A percentile compares a stretch with the other conserved stretches of the same genome.
These are phyloP conservation scores for Arctocebus calabarensis DNA, from an alignment of 2,797 vertebrate species.

Conservation along the genomic window DNA sequence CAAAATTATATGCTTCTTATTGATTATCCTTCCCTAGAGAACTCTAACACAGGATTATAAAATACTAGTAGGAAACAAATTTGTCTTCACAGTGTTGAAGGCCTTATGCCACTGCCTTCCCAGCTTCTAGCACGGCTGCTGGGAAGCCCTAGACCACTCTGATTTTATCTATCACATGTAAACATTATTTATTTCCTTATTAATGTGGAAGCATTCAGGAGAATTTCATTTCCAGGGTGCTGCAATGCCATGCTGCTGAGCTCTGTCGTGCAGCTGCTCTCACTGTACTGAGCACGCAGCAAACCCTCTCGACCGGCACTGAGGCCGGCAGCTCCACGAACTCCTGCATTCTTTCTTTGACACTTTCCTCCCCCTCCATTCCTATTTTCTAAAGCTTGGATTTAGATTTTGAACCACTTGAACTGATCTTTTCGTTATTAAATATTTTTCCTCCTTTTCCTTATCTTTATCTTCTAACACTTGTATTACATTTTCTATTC, in stretches of 20 bases:
- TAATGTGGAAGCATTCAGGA: not conserved
- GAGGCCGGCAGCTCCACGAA: not conserved
- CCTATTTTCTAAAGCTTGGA: conserved; percentile 20
- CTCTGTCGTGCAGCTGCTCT: not conserved
- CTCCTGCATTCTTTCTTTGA: not conserved
- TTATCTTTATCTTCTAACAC: not conserved
- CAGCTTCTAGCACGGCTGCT: not conserved
- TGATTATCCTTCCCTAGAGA: not conserved
- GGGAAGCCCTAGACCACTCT: not conserved
- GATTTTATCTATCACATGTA: not conserved
- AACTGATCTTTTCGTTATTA: not conserved
- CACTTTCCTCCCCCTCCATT: not conserved
- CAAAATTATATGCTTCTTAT: not conserved
- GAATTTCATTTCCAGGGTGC: not conserved
- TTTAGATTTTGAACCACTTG: conserved; percentile 29
- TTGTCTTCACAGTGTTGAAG: not conserved
- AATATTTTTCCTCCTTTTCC: not conserved
- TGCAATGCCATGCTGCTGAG: not conserved
- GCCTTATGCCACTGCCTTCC: not conserved
- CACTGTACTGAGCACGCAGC: not conserved
- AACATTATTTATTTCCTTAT: conserved; percentile 28
- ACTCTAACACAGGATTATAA: not conserved
- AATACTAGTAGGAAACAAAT: not conserved
- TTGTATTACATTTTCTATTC: not conserved
- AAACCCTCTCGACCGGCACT: not conserved